These are phyloP conservation scores for Philopotamus ludificatus DNA, from an alignment of 1,140 invertebrate genomes.

Conservation along the genomic window DNA sequence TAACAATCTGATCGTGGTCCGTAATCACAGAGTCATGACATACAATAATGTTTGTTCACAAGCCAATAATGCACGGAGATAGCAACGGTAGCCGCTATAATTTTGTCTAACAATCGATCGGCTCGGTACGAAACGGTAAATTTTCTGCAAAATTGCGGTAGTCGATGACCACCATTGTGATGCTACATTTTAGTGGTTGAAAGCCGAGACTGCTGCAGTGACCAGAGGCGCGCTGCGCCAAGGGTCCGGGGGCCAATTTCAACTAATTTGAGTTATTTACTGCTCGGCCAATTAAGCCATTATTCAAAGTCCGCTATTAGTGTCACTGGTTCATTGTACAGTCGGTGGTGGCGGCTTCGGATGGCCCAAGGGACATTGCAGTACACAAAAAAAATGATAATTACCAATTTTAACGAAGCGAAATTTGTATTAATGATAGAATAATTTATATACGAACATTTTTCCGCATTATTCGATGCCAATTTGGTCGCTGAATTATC, in stretches of 20 bases:
- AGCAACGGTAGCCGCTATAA: conserved; percentile 1
- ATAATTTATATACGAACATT: neutral
- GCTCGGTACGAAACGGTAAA: conserved; percentile 10
- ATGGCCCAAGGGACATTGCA: neutral
- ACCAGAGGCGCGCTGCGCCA: neutral
- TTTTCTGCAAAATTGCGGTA: neutral
- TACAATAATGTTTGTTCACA: conserved; percentile 17
- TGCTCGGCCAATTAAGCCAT: conserved; percentile 20
- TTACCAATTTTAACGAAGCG: too few relatives aligned
- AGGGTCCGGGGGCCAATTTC: conserved; percentile 1
- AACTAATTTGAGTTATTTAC: conserved; percentile 24
- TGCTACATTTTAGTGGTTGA: neutral
- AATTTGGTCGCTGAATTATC: too few relatives aligned
- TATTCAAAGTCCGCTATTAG: conserved; percentile 19
- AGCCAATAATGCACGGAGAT: too few relatives aligned
- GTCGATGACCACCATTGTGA: neutral
- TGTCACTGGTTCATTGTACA: neutral
- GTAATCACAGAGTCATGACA: neutral
- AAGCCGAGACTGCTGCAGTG: neutral
- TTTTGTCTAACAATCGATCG: neutral
- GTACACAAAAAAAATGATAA: too few relatives aligned
- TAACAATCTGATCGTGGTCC: too few relatives aligned
- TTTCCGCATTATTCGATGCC: neutral
- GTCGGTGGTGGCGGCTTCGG: neutral
- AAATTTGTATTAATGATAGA: too few relatives aligned